These are phyloP conservation scores for Leptogaster cylindrica DNA, from an alignment of 2,888 invertebrate genomes.

Conservation along the genomic window DNA sequence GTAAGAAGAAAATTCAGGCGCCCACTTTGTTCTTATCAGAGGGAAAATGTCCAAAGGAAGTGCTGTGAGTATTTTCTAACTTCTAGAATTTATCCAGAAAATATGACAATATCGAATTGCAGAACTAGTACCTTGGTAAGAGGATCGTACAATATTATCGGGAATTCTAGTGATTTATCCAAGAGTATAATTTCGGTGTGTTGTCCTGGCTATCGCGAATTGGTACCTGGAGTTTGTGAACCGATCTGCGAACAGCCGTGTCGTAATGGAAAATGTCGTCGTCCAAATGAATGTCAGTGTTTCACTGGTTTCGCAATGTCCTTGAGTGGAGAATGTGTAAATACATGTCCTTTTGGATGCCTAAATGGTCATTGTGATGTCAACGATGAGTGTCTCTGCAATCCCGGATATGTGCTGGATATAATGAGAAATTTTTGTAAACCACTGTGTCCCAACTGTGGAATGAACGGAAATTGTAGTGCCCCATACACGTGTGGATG, in stretches of 20 bases:
- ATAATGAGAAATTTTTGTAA: conserved; percentile 64
- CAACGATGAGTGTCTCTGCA: conserved; percentile 70
- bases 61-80: not conserved
- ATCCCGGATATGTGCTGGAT: conserved; percentile 66
- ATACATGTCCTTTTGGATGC: conserved; percentile 62
- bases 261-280: conserved; percentile 59
- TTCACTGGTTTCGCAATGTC: conserved; percentile 56
- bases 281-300: conserved; percentile 60
- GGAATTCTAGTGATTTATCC: conserved; percentile 64
- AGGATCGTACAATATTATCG: conserved; percentile 35
- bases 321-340: conserved; percentile 58
- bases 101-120: too few relatives aligned
- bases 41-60: not conserved
- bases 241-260: conserved; percentile 57
- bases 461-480: conserved; percentile 57
- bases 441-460: conserved; percentile 64
- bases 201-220: conserved; percentile 71
- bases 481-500: conserved; percentile 60
- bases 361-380: conserved; percentile 69
- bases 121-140: not conserved
- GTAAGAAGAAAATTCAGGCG: not conserved
- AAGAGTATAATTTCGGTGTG: conserved; percentile 73
- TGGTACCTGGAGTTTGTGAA: conserved; percentile 49
- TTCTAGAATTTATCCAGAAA: too few relatives aligned
- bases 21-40: not conserved